Evolutionary conservation across 2,113 vertebrate species (phyloP), one percentile per base, ranked within the genome.

Genomic region (Hypomesus transpacificus): DNA sequence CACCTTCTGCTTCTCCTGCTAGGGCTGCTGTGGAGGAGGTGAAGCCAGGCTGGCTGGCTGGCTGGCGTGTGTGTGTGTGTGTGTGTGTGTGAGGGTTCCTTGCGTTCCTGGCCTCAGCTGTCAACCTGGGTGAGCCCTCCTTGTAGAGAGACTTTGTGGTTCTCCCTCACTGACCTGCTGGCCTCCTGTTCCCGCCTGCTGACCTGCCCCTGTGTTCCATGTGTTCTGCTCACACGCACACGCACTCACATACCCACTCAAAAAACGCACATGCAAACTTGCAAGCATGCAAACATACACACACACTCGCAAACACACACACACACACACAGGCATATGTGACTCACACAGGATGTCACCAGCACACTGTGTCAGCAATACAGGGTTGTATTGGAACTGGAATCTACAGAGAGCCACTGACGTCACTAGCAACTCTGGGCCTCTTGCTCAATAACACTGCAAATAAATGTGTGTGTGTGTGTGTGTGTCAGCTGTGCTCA

Each of bases 401-500:
- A 6, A 54, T 17, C 16, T 54, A 18, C 53, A 18, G 16, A 54
- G 14, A 54, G 14, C 53, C 53, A n/a, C 53, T 54, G 53, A n/a
- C 18, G 53, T 54, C 53, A 54, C 53, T 54, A n/a, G 3, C 18
- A 7, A 1, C 16, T 54, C 53, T 18, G 16, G 53, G 53, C 53
- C 17, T 16, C 61, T 68, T 46, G 4, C 34, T 39, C 34, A 46
- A 11, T 46, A 46, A 46, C 39, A 46, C 39, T 46, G 39, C 39
- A 7, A 46, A 46, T 46, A 18, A 39, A 34, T 50, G 63, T 66
- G 63, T 66, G 63, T 66, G 63, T 66, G 63, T 65, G 28, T 65
- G 63, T 39, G 60, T 31, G 60, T 63, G 65, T 51, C 65, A 66
- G 65, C 16, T 26, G 65, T 52, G 18, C 57, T 67, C 68, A 70